Conservation (phyloP, 2,888 invertebrate species). For the Thymelicus acteon region DNA sequence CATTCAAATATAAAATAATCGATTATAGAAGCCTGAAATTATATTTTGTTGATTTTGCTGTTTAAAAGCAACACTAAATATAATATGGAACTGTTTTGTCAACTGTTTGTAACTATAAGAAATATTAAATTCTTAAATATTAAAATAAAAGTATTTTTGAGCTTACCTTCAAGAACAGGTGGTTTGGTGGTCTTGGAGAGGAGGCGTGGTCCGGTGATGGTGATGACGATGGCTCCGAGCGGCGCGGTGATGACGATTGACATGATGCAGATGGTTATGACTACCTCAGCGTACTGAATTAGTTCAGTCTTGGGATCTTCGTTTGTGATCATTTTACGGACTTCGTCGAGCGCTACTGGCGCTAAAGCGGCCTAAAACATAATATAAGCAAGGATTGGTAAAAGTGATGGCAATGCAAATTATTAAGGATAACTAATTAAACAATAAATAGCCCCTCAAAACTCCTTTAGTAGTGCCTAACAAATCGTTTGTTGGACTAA, state of each 20-base stretch:
- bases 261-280: conserved; percentile 91
- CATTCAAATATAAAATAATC: no score
- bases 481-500: no score
- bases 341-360: conserved; percentile 89
- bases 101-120: no score
- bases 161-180: conserved; percentile 86
- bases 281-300: conserved; percentile 86
- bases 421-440: not conserved
- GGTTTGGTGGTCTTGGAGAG: conserved; percentile 91
- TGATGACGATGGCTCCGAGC: conserved; percentile 92
- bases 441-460: no score
- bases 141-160: not conserved
- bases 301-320: conserved; percentile 73
- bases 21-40: no score
- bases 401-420: no score
- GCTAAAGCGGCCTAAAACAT: conserved; percentile 90
- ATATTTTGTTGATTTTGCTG: no score
- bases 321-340: conserved; percentile 69
- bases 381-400: not conserved
- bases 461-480: no score
- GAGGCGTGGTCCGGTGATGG: conserved; percentile 90
- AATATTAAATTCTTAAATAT: no score
- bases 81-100: no score
- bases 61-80: no score
- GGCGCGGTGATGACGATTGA: conserved; percentile 95